Evolutionary conservation across 2,888 invertebrate genomes (phyloP), one percentile per base, ranked within the genome.

Genomic region (Chaetoderma sp.): DNA sequence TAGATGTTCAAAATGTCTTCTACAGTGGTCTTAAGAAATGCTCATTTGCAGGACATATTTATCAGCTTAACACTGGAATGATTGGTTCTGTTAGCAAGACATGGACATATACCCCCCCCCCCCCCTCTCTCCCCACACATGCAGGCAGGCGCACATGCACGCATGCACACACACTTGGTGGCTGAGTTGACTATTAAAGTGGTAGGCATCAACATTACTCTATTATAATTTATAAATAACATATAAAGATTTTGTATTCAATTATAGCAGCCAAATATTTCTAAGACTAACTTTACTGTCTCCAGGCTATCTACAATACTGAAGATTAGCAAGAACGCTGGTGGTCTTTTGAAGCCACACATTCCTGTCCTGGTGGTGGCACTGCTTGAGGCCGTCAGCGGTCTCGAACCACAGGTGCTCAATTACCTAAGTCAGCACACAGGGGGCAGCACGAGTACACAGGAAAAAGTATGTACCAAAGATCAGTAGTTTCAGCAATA

Each of bases 301-400:
- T 69, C 28, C 74, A 94, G 94, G 81, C 88, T 97, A 77, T 92
- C 92, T 85, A 94, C 95, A 3, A 91, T 96, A 45, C 92, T 95
- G 0, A 93, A 94, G 83, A 89, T 96, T 79, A 94, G 95, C 55
- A 90, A 92, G 16, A 91, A 92, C 2, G 94, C 95, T 4, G 87
- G 95, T 0, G 89, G 89, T 2, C 89, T 93, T 60, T 89, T 96
- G 16, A 93, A 92, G 69, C 94, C 94, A 0, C 94, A 95, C 87
- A 88, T 96, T 57, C 89, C 92, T 0, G 90, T 91, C 55, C 88
- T 97, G 59, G 93, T 96, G 70, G 93, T 94, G 0, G 94, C 94
- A 8, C 87, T 97, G 59, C 88, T 96, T 54, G 92, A 92, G 78
- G 94, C 96, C 6, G 82, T 87, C 63, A 87, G 86, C 75, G 93